A percentile compares a stretch with the other conserved stretches of the same genome.
These are phyloP conservation scores for Battus philenor DNA, from an alignment of 1,140 invertebrate species.

Conservation along the genomic window DNA sequence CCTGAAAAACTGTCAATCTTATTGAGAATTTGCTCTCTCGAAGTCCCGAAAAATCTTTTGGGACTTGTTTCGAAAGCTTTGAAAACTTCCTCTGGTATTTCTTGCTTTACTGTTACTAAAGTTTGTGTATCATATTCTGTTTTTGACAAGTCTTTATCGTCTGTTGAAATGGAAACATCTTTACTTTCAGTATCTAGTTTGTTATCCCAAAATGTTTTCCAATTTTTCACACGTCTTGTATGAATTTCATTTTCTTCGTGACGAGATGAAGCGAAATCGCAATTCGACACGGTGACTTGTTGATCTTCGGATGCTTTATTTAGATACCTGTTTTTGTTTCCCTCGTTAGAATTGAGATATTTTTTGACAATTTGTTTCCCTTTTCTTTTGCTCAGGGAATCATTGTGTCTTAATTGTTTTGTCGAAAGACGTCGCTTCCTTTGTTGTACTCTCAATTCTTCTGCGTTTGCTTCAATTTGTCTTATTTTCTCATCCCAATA, in stretches of 20 bases:
- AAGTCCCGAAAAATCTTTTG: constrained; percentile 67
- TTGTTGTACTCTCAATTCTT: constrained; percentile 49
- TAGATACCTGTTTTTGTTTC: constrained; percentile 17
- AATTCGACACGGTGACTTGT: not conserved
- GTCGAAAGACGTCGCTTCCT: constrained; percentile 46
- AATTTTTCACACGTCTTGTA: constrained; percentile 51
- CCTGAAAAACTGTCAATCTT: constrained; percentile 66
- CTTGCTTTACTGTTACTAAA: constrained; percentile 35
- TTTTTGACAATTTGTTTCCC: constrained; percentile 66
- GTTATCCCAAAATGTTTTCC: constrained; percentile 67
- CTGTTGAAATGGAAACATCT: constrained; percentile 1
- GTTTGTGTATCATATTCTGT: too few relatives aligned
- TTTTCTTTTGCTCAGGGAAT: constrained; percentile 66
- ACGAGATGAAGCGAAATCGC: not conserved
- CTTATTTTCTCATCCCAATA: constrained; percentile 74
- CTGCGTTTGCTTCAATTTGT: constrained; percentile 54
- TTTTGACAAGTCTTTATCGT: too few relatives aligned
- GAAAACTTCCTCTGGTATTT: constrained; percentile 65
- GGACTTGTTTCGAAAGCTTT: constrained; percentile 71
- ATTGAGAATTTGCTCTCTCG: constrained; percentile 61
- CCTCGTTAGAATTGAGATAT: constrained; percentile 43
- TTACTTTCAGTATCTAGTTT: constrained; percentile 39
- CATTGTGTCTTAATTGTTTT: constrained; percentile 55
- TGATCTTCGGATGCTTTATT: constrained; percentile 16
- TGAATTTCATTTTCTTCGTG: constrained; percentile 20